These are phyloP conservation scores for Diabrotica undecimpunctata DNA, from an alignment of 1,140 invertebrate species.

Conservation along the genomic window DNA sequence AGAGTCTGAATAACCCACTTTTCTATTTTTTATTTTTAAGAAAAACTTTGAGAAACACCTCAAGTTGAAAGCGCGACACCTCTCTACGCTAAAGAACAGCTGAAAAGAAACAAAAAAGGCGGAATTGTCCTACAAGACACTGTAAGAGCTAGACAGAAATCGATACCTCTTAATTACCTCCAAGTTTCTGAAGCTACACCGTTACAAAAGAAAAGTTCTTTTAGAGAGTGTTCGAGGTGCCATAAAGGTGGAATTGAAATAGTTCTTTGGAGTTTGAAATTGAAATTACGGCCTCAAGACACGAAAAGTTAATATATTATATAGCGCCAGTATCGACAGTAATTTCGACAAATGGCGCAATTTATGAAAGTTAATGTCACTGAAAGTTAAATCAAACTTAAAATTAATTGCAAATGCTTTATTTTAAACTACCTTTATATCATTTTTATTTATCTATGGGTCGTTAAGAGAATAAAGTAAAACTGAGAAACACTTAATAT, in stretches of 20 bases:
- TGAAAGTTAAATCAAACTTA: too few species aligned
- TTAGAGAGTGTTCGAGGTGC: neutral
- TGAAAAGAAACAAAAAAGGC: neutral
- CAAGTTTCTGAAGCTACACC: neutral
- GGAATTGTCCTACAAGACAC: neutral
- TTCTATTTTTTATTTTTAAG: neutral
- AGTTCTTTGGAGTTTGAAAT: neutral
- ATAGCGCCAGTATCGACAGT: neutral
- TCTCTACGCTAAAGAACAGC: neutral
- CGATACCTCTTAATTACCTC: neutral
- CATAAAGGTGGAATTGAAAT: constrained; percentile 3
- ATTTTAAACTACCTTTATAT: too few species aligned
- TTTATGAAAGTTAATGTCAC: too few species aligned
- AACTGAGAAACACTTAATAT: too few species aligned
- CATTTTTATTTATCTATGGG: too few species aligned
- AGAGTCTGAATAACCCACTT: neutral
- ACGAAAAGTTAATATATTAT: neutral
- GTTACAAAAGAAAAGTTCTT: neutral
- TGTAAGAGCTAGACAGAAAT: neutral
- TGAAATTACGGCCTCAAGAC: neutral
- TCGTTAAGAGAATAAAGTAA: too few species aligned
- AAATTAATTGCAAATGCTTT: too few species aligned
- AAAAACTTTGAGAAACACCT: neutral
- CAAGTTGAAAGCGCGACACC: neutral
- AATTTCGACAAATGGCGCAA: too few species aligned